Base-by-base conservation (phyloP, 2,113 vertebrate species). In the Engystomops pustulosus region DNA sequence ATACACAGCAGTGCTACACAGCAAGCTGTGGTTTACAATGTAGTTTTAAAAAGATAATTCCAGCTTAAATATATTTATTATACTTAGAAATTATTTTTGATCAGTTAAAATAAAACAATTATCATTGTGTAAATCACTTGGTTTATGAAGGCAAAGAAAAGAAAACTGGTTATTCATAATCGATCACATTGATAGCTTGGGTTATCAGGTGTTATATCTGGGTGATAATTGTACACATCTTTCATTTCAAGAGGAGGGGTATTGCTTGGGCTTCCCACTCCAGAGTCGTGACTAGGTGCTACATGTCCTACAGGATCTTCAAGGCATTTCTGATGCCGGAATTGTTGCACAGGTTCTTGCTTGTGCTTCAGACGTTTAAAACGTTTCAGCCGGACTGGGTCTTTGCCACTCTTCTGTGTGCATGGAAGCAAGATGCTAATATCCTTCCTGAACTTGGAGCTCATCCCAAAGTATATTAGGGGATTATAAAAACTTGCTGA, bases 391-490 rank as follows among this genome's bases (percentile, higher is more conserved):
- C 87, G 92, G 78, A 93, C 93, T 9, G 92, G 87, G 30, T 95
- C 93, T 86, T 89, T 90, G 25, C 11, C 6, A 74, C 38, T 89
- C 60, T 94, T 90, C 53, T 86, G 88, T 23, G 86, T 65, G 90
- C 92, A 94, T 1, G 92, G 92, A 83, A 95, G 88, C 81, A 95
- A 82, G 71, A 89, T 60, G 3, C 90, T 85, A 53, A 94, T 84
- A 70, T 95, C 94, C 72, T 90, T 94, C 65, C 92, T 92, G 79
- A 96, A 96, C 87, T 94, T 95, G 86, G 93, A 94, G 89, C 93
- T 93, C 95, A 96, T 95, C 86, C 94, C 92, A 7, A 96, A 95
- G 89, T 96, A 96, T 83, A 94, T 95, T 85, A 95, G 88, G 0
- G 93, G 94, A 85, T 95, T 96, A 89, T 95, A 95, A 88, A 95